Conservation (phyloP, 2,113 vertebrate species). For the Indicator indicator region DNA sequence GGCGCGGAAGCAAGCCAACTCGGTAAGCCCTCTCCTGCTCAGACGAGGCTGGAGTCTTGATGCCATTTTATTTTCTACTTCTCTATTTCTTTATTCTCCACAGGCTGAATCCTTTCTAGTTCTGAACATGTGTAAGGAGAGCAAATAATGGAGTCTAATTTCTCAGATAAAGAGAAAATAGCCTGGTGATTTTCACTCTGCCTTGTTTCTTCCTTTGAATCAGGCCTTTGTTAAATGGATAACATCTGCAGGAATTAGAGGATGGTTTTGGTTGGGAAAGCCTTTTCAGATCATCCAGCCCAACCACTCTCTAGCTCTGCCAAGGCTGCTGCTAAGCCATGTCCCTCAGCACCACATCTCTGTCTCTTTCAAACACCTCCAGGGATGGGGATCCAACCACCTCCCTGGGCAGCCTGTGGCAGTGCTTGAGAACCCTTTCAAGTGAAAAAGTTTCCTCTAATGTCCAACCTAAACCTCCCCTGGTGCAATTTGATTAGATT, state of each 20-base stretch:
- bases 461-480: too few relatives aligned
- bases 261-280: too few relatives aligned
- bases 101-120: background rate
- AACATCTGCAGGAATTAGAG: background rate
- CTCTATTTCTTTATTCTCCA: background rate
- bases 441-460: too few relatives aligned
- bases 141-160: background rate
- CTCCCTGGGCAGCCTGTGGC: too few relatives aligned
- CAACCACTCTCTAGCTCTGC: too few relatives aligned
- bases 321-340: too few relatives aligned
- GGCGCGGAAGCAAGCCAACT: conserved; percentile 97
- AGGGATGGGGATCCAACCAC: too few relatives aligned
- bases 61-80: background rate
- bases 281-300: too few relatives aligned
- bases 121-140: background rate
- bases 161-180: background rate
- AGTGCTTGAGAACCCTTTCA: too few relatives aligned
- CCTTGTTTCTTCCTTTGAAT: background rate
- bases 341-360: too few relatives aligned
- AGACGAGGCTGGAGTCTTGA: background rate
- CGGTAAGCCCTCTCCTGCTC: conserved; percentile 81
- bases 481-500: too few relatives aligned
- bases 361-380: too few relatives aligned
- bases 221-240: background rate
- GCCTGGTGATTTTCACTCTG: background rate